Base-by-base conservation (phyloP, 2,113 vertebrate species). In the Emydocephalus ijimae region DNA sequence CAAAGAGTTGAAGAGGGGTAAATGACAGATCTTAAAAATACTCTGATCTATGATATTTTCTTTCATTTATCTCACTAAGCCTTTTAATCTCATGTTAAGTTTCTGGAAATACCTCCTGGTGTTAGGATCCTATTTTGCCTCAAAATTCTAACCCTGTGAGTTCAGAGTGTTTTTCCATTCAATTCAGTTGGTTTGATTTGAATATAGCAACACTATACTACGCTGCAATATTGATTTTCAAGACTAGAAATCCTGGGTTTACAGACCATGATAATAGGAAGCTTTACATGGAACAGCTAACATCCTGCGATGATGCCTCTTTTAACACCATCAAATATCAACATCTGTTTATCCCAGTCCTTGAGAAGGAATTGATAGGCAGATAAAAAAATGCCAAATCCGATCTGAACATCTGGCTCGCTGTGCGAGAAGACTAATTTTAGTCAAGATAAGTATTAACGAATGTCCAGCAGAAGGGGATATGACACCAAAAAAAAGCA, bases 381-480 rank as follows among this genome's bases (percentile, higher is more conserved):
- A 1, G 61, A n/a, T 29, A 14, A n/a, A n/a, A n/a, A n/a, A 64
- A 64, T 64, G 61, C 3, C 26, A 64, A n/a, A 14, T n/a, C 61
- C 26, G 8, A 64, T 64, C 0, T 24, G 26, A 29, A 64, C 61
- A 64, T 64, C 61, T 64, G 61, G 61, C 59, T 29, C 3, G 11
- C 24, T 61, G 55, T 56, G 59, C 3, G 0, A 4, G 23, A 61
- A 57, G 10, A 64, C 3, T 64, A 14, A 54, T 89, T 50, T 50
- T 39, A 11, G 50, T 89, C 64, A 50, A 20, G 39, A 9, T 10
- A 59, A 34, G 20, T 52, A n/a, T 86, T 85, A 39, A 90, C 21
- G n/a, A 90, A 24, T 81, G 54, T 59, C 92, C 92, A 92, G 88
- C 74, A 92, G 92, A 11, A 52, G 92, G 88, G 12, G 59, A 89